Evolutionary conservation across 2,888 invertebrate species (phyloP).

Genomic region (Agriopis marginaria): DNA sequence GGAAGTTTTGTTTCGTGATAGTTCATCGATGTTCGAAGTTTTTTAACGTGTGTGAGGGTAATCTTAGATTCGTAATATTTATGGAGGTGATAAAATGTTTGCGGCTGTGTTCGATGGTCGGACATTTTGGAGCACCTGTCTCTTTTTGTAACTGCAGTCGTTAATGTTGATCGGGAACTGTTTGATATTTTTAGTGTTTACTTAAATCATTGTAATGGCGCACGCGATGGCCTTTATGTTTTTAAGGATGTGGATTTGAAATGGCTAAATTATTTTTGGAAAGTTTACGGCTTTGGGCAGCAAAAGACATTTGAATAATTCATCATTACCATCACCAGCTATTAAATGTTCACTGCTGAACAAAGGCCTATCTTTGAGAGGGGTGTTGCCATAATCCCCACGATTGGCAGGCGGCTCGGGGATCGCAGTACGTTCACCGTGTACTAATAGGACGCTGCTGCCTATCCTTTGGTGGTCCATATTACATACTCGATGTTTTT

Average conservation of each 20-base stretch:
- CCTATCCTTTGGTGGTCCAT: too few species aligned
- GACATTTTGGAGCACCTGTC: conserved; percentile 76
- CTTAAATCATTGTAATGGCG: conserved; percentile 53
- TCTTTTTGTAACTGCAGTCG: conserved; percentile 64
- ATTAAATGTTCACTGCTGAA: too few species aligned
- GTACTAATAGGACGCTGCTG: too few species aligned
- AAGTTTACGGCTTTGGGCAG: background rate
- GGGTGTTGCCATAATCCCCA: too few species aligned
- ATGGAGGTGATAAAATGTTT: conserved; percentile 81
- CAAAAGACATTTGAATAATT: background rate
- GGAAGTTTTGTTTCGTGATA: conserved; percentile 5
- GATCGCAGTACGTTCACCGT: too few species aligned
- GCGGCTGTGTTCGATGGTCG: conserved; percentile 73
- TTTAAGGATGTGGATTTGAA: conserved; percentile 31
- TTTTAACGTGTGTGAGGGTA: conserved; percentile 48
- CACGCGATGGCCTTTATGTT: conserved; percentile 58
- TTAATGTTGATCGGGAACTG: conserved; percentile 59
- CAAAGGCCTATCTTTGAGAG: too few species aligned
- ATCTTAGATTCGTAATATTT: conserved; percentile 76
- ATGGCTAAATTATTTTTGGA: conserved; percentile 30
- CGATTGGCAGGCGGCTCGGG: too few species aligned
- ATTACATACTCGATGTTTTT: background rate
- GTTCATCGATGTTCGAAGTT: conserved; percentile 36
- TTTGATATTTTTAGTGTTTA: conserved; percentile 50
- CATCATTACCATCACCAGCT: too few species aligned